Evolutionary conservation across 37 sponge, comb jelly and placozoan genomes (phyloP), one percentile per base, ranked within the genome.

Genomic region (Chondrilla cf. caribensis): DNA sequence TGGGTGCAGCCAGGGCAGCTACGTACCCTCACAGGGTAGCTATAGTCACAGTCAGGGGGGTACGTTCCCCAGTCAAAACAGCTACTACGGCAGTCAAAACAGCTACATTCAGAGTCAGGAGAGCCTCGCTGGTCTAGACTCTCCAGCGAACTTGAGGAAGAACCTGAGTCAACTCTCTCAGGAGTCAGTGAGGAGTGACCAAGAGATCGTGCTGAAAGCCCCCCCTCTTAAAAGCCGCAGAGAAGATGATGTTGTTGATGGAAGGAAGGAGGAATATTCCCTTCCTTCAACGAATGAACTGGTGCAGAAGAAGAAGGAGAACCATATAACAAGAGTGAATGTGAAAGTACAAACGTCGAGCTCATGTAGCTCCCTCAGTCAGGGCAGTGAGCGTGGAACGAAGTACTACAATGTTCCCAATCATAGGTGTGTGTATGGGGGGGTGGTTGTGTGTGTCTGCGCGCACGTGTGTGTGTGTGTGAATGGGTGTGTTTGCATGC

Each of bases 381-480:
- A 73, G 44, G 43, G 43, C 21, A 73, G 76, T 40, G 76, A 73
- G 42, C 0, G 44, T 31, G 68, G 68, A 1, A 17, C 17, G 2
- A 67, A 26, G 35, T 29, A 28, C 4, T 6, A 33, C 68, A 67
- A 33, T 33, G 29, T 22, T 26, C 5, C 22, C 11, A 19, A 39
- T 38, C 73, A 33, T 6, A 31, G 73, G 38, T 39, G 38, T 21
- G 38, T 71, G 73, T 31, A 38, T 38, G 42, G 4, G n/a, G 6
- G 31, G 5, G 31, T 31, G 51, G 6, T 6, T 47, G 51, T 47
- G 51, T 47, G 51, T 47, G 51, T 47, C 9, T 47, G 51, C 11
- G 51, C 73, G 22, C 29, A 26, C 7, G 55, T 54, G 32, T 44
- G 54, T 78, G 79, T 78, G 79, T 78, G 79, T 25, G 58, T 78